Conservation (phyloP, 2,888 invertebrate species). For the Drosophila villosipedis region DNA sequence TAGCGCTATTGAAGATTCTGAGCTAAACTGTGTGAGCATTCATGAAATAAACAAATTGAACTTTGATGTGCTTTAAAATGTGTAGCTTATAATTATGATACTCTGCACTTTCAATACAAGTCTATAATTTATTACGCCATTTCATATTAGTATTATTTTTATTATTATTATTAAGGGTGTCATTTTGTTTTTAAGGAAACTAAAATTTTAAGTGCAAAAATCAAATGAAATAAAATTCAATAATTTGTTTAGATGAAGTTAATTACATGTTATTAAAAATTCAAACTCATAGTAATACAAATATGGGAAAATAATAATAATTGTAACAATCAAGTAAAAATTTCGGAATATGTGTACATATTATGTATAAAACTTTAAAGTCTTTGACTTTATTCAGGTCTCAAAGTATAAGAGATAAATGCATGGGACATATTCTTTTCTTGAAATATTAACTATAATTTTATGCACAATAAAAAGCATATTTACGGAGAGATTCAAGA, state of each 20-base stretch:
- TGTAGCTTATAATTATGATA: background rate
- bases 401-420: background rate
- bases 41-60: constrained; percentile 9
- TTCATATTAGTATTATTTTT: too few relatives aligned
- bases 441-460: background rate
- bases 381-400: background rate
- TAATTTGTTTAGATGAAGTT: background rate
- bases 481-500: background rate
- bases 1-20: constrained; percentile 22
- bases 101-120: background rate
- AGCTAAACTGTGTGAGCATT: background rate
- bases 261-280: background rate
- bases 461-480: background rate
- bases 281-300: background rate
- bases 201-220: too few relatives aligned
- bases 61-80: background rate
- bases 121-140: background rate
- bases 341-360: too few relatives aligned
- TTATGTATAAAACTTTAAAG: background rate
- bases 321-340: background rate
- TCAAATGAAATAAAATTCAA: background rate
- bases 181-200: too few relatives aligned
- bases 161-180: too few relatives aligned
- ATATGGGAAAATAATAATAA: background rate
- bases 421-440: background rate